These are phyloP conservation scores for Nezara viridula DNA, from an alignment of 2,888 invertebrate genomes.

Conservation along the genomic window DNA sequence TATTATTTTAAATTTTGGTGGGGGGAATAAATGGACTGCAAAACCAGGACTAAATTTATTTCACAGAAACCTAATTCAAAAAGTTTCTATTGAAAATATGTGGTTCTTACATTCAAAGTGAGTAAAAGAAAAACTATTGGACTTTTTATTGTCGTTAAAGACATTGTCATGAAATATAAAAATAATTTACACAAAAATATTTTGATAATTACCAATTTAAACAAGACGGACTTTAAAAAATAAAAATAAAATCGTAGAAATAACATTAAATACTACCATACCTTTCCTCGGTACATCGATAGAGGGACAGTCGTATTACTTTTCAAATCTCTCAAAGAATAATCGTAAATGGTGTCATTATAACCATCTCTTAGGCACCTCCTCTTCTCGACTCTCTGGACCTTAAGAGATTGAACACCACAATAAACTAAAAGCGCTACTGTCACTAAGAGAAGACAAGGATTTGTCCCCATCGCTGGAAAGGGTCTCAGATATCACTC, in stretches of 20 bases:
- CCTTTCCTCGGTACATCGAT: constrained; percentile 66
- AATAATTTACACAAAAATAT: neutral
- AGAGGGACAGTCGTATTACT: constrained; percentile 65
- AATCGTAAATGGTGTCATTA: constrained; percentile 66
- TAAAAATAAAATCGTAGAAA: neutral
- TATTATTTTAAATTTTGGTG: no score
- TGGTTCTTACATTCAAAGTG: no score
- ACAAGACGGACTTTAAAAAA: neutral
- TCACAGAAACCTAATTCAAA: no score
- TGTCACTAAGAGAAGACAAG: neutral
- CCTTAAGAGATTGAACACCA: constrained; percentile 60
- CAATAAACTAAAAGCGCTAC: constrained; percentile 36
- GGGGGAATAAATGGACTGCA: no score
- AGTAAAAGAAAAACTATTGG: no score
- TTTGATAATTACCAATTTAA: neutral
- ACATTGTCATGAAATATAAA: neutral
- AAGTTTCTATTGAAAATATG: no score
- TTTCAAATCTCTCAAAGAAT: constrained; percentile 64
- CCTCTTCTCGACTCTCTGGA: constrained; percentile 63
- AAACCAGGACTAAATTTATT: no score
- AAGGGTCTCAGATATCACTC: neutral
- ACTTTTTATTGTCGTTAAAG: neutral
- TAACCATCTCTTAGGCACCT: constrained; percentile 62
- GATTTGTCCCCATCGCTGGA: neutral
- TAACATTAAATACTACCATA: constrained; percentile 55